These are phyloP conservation scores for Doryteuthis pealeii DNA, from an alignment of 1,140 invertebrate genomes.

Conservation along the genomic window DNA sequence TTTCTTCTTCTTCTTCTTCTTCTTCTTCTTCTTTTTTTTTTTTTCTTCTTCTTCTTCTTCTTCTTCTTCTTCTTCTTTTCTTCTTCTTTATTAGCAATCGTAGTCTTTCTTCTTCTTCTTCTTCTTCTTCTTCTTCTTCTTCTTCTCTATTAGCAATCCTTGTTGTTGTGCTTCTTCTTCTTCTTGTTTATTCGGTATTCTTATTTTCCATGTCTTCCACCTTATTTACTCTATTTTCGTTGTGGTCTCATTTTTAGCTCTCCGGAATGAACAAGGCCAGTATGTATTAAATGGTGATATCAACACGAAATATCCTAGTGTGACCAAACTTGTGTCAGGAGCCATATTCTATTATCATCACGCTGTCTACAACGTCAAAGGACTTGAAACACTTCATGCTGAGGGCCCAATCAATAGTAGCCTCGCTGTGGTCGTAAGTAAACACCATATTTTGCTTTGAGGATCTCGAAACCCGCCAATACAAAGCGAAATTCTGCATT, in stretches of 20 bases:
- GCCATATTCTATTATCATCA: slow-evolving; percentile 16
- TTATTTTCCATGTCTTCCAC: too few species aligned
- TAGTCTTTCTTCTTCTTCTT: too few species aligned
- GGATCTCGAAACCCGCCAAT: too few species aligned
- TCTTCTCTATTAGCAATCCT: too few species aligned
- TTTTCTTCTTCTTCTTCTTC: background rate
- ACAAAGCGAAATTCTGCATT: too few species aligned
- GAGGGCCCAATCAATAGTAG: background rate
- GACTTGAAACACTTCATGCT: slow-evolving; percentile 11
- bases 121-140: too few species aligned
- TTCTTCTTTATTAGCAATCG: too few species aligned
- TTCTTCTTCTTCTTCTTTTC: background rate
- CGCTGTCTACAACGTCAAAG: slow-evolving; percentile 4
- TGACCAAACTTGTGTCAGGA: slow-evolving; percentile 11
- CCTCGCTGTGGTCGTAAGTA: slow-evolving; percentile 9
- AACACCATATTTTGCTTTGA: background rate
- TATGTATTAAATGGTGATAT: slow-evolving; percentile 11
- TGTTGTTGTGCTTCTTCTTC: too few species aligned
- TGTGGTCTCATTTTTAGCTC: background rate
- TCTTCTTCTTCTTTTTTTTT: background rate
- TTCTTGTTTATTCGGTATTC: too few species aligned
- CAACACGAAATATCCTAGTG: background rate
- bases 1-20: too few species aligned
- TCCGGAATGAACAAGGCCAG: background rate
- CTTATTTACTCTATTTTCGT: too few species aligned